These are phyloP conservation scores for Leptinotarsa undecemlineata DNA, from an alignment of 1,140 invertebrate species.

Conservation along the genomic window DNA sequence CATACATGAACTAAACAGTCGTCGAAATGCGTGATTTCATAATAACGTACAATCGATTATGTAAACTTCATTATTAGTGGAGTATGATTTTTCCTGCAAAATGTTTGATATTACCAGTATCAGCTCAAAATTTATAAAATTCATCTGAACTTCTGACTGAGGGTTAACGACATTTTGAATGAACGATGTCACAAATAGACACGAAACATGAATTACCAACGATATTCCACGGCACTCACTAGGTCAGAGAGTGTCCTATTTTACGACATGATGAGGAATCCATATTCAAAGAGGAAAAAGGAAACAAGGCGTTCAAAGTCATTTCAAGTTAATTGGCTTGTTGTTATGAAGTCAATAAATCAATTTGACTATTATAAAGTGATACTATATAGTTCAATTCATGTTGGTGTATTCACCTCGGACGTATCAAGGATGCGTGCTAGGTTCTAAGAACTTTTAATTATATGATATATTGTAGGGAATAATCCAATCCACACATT, in stretches of 20 bases:
- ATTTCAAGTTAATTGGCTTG: not conserved
- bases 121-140: too few relatives aligned
- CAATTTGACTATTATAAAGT: not conserved
- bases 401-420: too few relatives aligned
- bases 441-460: too few relatives aligned
- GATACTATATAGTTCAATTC: not conserved
- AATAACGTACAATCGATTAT: too few relatives aligned
- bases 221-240: not conserved
- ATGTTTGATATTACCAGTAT: too few relatives aligned
- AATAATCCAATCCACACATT: too few relatives aligned
- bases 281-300: not conserved
- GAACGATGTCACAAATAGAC: slow-evolving; percentile 40
- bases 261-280: not conserved
- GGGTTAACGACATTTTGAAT: slow-evolving; percentile 30
- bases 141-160: not conserved
- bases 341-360: not conserved
- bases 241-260: not conserved
- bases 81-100: too few relatives aligned
- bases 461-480: too few relatives aligned
- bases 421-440: too few relatives aligned
- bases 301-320: not conserved
- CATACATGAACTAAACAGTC: too few relatives aligned
- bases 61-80: too few relatives aligned
- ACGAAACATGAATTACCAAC: slow-evolving; percentile 25
- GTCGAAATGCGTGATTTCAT: too few relatives aligned